Evolutionary conservation across 2,888 invertebrate species (phyloP), one percentile per base, ranked within the genome.

Genomic region (Ophonus ardosiacus): DNA sequence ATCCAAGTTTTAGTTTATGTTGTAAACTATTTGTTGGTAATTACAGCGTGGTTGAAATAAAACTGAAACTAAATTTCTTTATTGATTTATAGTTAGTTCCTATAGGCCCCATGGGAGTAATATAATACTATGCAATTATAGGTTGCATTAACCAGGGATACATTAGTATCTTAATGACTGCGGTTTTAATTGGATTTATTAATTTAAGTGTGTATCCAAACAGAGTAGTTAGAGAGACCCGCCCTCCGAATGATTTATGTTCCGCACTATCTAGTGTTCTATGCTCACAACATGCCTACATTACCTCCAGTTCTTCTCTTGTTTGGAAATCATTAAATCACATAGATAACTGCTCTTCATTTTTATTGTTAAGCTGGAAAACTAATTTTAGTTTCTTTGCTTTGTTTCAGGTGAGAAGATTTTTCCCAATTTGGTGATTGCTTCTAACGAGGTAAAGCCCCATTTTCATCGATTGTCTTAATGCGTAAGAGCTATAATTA

Each of bases 171-270:
- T 74, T 82, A 82, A 82, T 82, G 82, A 82, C 74, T 74, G 38
- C 38, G 56, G 74, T 71, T 59, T 71, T 82, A 82, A 82, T 82
- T 82, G 82, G 74, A 71, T 82, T 82, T 82, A 82, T 82, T 82
- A 82, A 82, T 82, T 82, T 82, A 82, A 82, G 82, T 82, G 82
- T 82, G 59, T 74, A 82, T 82, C 74, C 57, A 82, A 82, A 82
- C 43, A 82, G 82, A 61, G 74, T 51, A 56, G 31, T 82, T 82
- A 57, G 59, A 13, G n/a, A n/a, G 57, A 24, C 21, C 56, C 56
- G 57, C 57, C 76, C 24, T 57, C 56, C n/a, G 8, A n/a, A 13
- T 82, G 82, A 82, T 82, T 82, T 82, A 82, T 82, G 68, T 68
- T 18, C 24, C 43, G 43, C 43, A 51, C 43, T 51, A 5, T 59